phyloP scores from a whole-genome alignment of 92 coral and sea anemone species.

The Parazoanthus atlanticus region DNA sequence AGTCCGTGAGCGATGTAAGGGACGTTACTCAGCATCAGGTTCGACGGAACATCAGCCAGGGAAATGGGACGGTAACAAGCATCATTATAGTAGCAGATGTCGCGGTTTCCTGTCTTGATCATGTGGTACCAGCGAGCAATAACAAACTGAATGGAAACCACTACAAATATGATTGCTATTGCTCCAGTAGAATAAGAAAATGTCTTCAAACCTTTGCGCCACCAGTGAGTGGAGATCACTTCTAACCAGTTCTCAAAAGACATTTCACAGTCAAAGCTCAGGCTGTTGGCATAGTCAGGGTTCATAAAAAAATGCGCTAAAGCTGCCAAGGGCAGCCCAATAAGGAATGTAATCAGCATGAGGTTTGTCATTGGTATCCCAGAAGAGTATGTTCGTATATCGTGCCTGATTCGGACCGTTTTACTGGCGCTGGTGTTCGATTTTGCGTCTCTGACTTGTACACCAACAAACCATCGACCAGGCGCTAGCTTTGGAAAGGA shows the following conservation, averaged over 20 bases:
- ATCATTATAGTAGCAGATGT: conserved; percentile 50
- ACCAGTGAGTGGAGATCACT: too few species aligned
- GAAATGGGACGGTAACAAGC: conserved; percentile 39
- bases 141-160: conserved; percentile 12
- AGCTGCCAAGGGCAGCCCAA: too few species aligned
- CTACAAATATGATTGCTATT: too few species aligned
- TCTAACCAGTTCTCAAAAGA: too few species aligned
- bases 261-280: too few species aligned
- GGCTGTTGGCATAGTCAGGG: too few species aligned
- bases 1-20: too few species aligned
- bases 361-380: too few species aligned
- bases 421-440: background rate
- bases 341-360: too few species aligned
- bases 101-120: conserved; percentile 52
- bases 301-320: too few species aligned
- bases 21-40: conserved; percentile 13
- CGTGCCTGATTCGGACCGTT: background rate
- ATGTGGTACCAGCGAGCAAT: conserved; percentile 40
- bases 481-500: conserved; percentile 41
- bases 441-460: background rate
- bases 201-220: background rate
- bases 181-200: too few species aligned
- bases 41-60: conserved; percentile 28
- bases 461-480: conserved; percentile 49
- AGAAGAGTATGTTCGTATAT: background rate